Evolutionary conservation across 2,113 vertebrate genomes (phyloP), one percentile per base, ranked within the genome.

Genomic region (Serinus canaria): DNA sequence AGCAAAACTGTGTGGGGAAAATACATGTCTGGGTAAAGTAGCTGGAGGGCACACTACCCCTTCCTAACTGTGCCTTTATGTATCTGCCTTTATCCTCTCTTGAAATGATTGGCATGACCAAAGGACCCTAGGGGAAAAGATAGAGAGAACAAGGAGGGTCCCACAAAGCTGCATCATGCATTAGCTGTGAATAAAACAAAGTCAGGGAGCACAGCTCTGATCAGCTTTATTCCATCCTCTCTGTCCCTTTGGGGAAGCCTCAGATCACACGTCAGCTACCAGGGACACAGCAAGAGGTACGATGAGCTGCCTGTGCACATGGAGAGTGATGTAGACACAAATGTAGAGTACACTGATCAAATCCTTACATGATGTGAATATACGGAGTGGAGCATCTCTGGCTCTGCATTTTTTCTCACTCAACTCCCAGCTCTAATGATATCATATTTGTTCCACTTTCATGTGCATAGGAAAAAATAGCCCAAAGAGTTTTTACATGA

Each of bases 61-160:
- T 87, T 68, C 47, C 33, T 92, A 59, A 52, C 41, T 43, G 35
- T 86, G 75, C 27, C 60, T 90, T 93, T 86, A 50, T 90, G 50
- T 70, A 63, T 43, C 68, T 86, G 60, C 39, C 44, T 94, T 95
- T 92, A 89, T 79, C 50, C 30, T 79, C 31, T 79, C 37, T 56
- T 92, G 47, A 89, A 93, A 68, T 84, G 73, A 92, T 23, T 94
- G 83, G 22, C 56, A 72, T 53, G 73, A 79, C 94, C 87, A 84
- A 84, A 78, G 41, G 17, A 79, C 64, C 28, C 72, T 1, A 2
- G 28, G 53, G 91, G 20, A 68, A 95, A 89, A 68, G 44, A 82
- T 4, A 21, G 33, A 52, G 81, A 82, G 64, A 87, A 91, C 44
- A 81, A 81, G 90, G 83, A 55, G 22, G 59, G 18, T 28, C 69